Base-by-base conservation (phyloP, 2,888 invertebrate genomes). In the Apantesis nais region DNA sequence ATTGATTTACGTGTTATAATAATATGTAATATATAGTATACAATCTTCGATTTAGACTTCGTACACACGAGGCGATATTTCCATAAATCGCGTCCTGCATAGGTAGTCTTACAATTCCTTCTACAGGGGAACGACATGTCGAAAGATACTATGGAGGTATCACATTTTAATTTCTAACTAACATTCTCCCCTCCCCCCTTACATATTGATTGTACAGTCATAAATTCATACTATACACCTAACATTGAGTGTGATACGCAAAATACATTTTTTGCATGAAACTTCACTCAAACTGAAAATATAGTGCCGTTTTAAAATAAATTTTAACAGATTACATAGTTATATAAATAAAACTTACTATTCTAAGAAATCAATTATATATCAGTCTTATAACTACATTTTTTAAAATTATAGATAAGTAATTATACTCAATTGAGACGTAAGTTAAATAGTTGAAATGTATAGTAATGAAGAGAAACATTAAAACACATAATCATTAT, bases 331-430 rank as follows among this genome's bases (percentile, higher is more conserved):
- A 74, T 75, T 75, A 77, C 70, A 82, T 73, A n/a, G 71, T 72
- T 68, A 72, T 74, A 76, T 68, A 84, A 88, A 84, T 75, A 79
- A 81, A 80, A 74, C 66, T 75, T 75, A 77, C 78, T 75, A 82
- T 76, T 73, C 85, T 86, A 85, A 81, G 76, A 91, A 91, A 85
- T 81, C 87, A 92, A 91, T 85, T 86, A 85, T 91, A 90, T 79
- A 90, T 93, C 94, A 94, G 93, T 94, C 94, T 94, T 94, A 94
- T 93, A 90, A 88, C 93, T 93, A 93, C 90, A 83, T 86, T 87
- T 86, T n/a, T 87, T 67, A 73, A 78, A 81, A 88, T 89, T 89
- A 89, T 86, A 83, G 16, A 25, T 78, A 83, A 83, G 2, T 34
- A 34, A n/a, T 52, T 52, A 81, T 83, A 83, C 81, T 79, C 70